Conservation (phyloP, 2,797 vertebrate genomes). For the Aulostomus chinensis region DNA sequence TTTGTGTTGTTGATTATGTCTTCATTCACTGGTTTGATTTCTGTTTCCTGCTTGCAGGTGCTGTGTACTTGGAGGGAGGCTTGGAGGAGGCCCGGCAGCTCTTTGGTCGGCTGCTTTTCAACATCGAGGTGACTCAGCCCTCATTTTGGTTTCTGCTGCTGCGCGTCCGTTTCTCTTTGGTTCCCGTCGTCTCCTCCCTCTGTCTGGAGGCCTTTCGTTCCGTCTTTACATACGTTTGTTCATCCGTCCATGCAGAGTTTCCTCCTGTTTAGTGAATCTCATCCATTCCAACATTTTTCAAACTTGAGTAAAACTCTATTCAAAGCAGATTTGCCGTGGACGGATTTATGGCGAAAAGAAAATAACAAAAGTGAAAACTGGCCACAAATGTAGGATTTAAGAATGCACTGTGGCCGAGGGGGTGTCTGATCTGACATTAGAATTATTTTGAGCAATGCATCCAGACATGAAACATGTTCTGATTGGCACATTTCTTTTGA, state of each 20-base stretch:
- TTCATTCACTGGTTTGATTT: not conserved
- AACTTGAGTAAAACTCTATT: too few species aligned
- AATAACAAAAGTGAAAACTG: not conserved
- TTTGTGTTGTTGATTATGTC: slow-evolving; percentile 8
- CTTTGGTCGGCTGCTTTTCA: slow-evolving; percentile 95
- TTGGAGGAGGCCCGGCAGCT: slow-evolving; percentile 91
- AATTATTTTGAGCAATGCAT: slow-evolving; percentile 7
- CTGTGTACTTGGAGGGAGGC: slow-evolving; percentile 96
- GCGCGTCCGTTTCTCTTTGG: too few species aligned
- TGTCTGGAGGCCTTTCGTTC: too few species aligned
- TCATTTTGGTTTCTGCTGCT: slow-evolving; percentile 9
- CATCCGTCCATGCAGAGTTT: too few species aligned
- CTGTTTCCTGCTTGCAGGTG: slow-evolving; percentile 82
- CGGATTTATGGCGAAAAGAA: slow-evolving; percentile 1
- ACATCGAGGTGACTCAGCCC: slow-evolving; percentile 82
- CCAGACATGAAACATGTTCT: slow-evolving; percentile 15
- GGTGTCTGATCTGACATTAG: slow-evolving; percentile 7
- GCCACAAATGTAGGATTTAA: slow-evolving; percentile 1
- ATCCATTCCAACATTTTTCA: too few species aligned
- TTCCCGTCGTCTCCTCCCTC: too few species aligned
- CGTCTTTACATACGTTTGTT: too few species aligned
- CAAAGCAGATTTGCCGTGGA: too few species aligned
- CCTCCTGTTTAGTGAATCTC: too few species aligned
- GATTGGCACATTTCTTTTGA: slow-evolving; percentile 25
- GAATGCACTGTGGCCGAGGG: slow-evolving; percentile 13